Percentiles rank a stretch among this genome's conserved stretches.
These are phyloP conservation scores for Leptoteleia sp. DNA, from an alignment of 1,140 invertebrate species.

Conservation along the genomic window DNA sequence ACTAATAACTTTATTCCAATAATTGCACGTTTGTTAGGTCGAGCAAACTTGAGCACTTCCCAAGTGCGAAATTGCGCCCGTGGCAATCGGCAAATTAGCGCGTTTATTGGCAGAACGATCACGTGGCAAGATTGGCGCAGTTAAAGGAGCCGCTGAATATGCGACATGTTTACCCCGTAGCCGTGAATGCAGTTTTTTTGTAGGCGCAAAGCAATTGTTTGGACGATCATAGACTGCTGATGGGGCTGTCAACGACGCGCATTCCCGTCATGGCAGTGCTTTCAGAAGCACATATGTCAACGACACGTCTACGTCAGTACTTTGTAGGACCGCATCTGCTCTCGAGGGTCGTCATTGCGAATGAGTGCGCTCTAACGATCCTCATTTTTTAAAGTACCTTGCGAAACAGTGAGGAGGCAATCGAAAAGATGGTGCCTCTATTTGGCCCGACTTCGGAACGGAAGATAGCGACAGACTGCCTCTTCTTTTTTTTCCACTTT, in stretches of 20 bases:
- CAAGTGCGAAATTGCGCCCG: too few relatives aligned
- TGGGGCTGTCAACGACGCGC: slow-evolving; percentile 50
- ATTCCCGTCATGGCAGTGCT: slow-evolving; percentile 41
- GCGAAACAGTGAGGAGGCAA: slow-evolving; percentile 51
- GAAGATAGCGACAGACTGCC: slow-evolving; percentile 13
- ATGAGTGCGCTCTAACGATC: slow-evolving; percentile 57
- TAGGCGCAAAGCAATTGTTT: slow-evolving; percentile 58
- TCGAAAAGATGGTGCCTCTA: slow-evolving; percentile 43
- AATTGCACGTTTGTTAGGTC: too few relatives aligned
- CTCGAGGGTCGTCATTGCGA: slow-evolving; percentile 61
- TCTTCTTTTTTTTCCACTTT: slow-evolving; percentile 8
- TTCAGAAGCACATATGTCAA: slow-evolving; percentile 59
- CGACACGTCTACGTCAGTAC: slow-evolving; percentile 54
- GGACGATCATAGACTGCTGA: slow-evolving; percentile 42
- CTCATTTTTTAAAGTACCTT: slow-evolving; percentile 54
- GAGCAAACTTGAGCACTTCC: too few relatives aligned
- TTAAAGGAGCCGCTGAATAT: slow-evolving; percentile 33
- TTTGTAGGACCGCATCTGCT: slow-evolving; percentile 56
- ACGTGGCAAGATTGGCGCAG: not conserved
- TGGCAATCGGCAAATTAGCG: too few relatives aligned
- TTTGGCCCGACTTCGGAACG: slow-evolving; percentile 36
- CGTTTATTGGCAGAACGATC: not conserved
- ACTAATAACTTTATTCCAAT: too few relatives aligned
- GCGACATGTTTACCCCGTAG: slow-evolving; percentile 14
- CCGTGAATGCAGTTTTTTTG: slow-evolving; percentile 15